Percentiles rank a stretch among this genome's conserved stretches.
phyloP scores from a whole-genome alignment of 2,888 invertebrate genomes.

The Beris morrisii region DNA sequence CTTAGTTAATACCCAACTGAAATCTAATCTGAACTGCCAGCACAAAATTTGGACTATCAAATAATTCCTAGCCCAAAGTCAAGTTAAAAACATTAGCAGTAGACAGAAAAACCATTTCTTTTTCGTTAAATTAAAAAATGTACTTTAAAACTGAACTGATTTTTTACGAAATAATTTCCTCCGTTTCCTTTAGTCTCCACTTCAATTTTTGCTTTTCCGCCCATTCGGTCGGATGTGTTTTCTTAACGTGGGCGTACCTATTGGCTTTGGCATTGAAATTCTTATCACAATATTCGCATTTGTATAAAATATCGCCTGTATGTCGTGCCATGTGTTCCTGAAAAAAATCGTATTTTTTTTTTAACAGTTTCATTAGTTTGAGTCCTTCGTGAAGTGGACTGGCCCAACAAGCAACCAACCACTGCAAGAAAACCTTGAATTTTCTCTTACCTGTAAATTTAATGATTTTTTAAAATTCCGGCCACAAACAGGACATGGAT shows the following conservation, averaged over 20 bases:
- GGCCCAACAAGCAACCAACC: neutral
- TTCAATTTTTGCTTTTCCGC: slow-evolving; percentile 23
- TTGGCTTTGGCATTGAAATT: slow-evolving; percentile 40
- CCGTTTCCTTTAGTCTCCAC: slow-evolving; percentile 2
- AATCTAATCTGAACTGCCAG: no score
- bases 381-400: no score
- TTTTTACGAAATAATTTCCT: no score
- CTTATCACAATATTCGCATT: slow-evolving; percentile 39
- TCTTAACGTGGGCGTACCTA: slow-evolving; percentile 39
- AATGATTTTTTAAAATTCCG: slow-evolving; percentile 37
- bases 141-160: neutral
- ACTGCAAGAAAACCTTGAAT: neutral
- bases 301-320: slow-evolving; percentile 38
- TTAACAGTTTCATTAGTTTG: no score
- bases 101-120: no score
- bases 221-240: slow-evolving; percentile 37
- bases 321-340: slow-evolving; percentile 41
- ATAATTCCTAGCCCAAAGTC: no score
- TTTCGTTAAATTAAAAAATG: neutral
- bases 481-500: slow-evolving; percentile 36
- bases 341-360: neutral
- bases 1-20: no score
- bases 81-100: no score
- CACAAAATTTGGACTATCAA: no score
- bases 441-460: slow-evolving; percentile 31